Percentiles rank a stretch among this genome's conserved stretches.
Evolutionary conservation across 1,140 invertebrate species (phyloP).

Genomic region (Pseudomyrmex cubaensis): DNA sequence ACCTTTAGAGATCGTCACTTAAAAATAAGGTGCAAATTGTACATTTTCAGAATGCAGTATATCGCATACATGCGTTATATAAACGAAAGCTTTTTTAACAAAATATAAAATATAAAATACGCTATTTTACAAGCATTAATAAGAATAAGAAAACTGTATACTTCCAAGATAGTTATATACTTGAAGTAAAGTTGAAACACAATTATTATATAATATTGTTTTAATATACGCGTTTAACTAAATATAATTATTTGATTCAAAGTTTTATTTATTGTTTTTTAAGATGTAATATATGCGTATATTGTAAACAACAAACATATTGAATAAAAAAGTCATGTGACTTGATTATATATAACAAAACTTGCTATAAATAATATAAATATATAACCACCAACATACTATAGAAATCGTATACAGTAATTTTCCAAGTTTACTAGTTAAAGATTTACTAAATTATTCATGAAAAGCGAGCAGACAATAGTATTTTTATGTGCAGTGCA

Average conservation of each 20-base stretch:
- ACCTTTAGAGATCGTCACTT: neutral
- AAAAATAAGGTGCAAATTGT: neutral
- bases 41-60: neutral
- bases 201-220: neutral
- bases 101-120: neutral
- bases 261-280: neutral
- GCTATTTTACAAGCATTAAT: neutral
- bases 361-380: neutral
- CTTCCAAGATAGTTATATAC: neutral
- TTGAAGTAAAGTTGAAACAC: neutral
- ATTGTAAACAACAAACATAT: too few species aligned
- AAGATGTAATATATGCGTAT: slow-evolving; percentile 3
- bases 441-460: slow-evolving; percentile 67
- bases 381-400: too few species aligned
- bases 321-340: neutral
- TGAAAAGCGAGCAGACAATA: slow-evolving; percentile 39
- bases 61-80: slow-evolving; percentile 22
- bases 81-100: neutral
- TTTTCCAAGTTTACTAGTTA: slow-evolving; percentile 38
- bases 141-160: neutral
- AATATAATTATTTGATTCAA: neutral
- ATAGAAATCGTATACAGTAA: neutral
- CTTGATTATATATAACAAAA: neutral
- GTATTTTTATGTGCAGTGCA: slow-evolving; percentile 48
- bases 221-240: neutral